These are phyloP conservation scores for Poecilobothrus nobilitatus DNA, from an alignment of 2,888 invertebrate species.

Conservation along the genomic window DNA sequence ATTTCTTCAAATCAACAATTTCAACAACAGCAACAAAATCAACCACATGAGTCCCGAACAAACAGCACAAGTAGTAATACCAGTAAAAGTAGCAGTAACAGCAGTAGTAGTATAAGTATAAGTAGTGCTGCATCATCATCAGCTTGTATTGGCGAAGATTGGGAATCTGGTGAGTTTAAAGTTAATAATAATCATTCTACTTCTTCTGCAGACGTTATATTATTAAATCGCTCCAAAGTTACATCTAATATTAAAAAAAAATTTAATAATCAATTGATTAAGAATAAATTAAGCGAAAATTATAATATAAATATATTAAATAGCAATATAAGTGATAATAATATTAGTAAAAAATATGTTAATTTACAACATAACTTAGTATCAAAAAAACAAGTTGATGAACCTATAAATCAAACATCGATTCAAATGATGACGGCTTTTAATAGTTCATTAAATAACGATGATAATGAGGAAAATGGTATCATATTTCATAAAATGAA, in stretches of 20 bases:
- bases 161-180: slow-evolving; percentile 44
- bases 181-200: slow-evolving; percentile 13
- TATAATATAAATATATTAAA: slow-evolving; percentile 3
- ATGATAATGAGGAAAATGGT: slow-evolving; percentile 13
- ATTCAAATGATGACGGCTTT: not conserved
- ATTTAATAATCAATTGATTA: slow-evolving; percentile 4
- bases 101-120: slow-evolving; percentile 30
- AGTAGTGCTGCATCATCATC: slow-evolving; percentile 36
- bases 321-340: slow-evolving; percentile 15
- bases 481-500: slow-evolving; percentile 24
- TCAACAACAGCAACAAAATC: slow-evolving; percentile 19
- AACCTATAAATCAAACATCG: not conserved
- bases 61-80: slow-evolving; percentile 23
- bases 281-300: not conserved
- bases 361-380: not conserved
- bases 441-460: not conserved
- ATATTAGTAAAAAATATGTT: slow-evolving; percentile 18
- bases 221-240: not conserved
- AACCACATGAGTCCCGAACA: slow-evolving; percentile 25
- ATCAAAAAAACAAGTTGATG: not conserved
- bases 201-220: slow-evolving; percentile 15
- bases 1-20: slow-evolving; percentile 20
- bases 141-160: slow-evolving; percentile 34
- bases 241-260: slow-evolving; percentile 2
- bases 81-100: slow-evolving; percentile 29